phyloP scores from a whole-genome alignment of 2,113 vertebrate genomes.

The Thunnus thynnus region DNA sequence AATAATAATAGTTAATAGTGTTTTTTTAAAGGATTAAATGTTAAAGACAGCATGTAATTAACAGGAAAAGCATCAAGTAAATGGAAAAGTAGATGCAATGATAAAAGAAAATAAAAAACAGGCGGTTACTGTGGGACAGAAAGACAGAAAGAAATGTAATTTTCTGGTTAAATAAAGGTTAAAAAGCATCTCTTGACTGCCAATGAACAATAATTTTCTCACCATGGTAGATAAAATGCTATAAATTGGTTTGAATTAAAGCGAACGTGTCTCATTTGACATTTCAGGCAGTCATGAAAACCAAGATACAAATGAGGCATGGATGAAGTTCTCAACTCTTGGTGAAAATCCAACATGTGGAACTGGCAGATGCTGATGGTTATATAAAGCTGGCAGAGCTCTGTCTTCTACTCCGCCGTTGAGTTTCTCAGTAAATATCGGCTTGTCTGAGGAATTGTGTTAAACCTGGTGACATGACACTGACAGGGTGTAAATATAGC shows the following conservation, averaged over 20 bases:
- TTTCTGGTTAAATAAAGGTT: too few relatives aligned
- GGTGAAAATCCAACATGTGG: conserved; percentile 38
- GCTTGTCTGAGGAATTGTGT: background rate
- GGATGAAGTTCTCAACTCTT: conserved; percentile 10
- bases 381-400: conserved; percentile 3
- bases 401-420: background rate
- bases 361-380: background rate
- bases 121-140: too few relatives aligned
- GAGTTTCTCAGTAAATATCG: background rate
- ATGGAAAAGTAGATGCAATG: too few relatives aligned
- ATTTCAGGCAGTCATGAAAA: conserved; percentile 12
- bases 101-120: too few relatives aligned
- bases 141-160: too few relatives aligned
- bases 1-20: too few relatives aligned
- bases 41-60: too few relatives aligned
- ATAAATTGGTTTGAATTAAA: conserved; percentile 13
- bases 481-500: too few relatives aligned
- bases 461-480: background rate
- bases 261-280: conserved; percentile 14
- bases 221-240: background rate
- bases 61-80: too few relatives aligned
- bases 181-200: too few relatives aligned
- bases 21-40: too few relatives aligned
- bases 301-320: background rate
- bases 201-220: background rate